Evolutionary conservation across 2,113 vertebrate species (phyloP).

Genomic region (Procavia capensis): DNA sequence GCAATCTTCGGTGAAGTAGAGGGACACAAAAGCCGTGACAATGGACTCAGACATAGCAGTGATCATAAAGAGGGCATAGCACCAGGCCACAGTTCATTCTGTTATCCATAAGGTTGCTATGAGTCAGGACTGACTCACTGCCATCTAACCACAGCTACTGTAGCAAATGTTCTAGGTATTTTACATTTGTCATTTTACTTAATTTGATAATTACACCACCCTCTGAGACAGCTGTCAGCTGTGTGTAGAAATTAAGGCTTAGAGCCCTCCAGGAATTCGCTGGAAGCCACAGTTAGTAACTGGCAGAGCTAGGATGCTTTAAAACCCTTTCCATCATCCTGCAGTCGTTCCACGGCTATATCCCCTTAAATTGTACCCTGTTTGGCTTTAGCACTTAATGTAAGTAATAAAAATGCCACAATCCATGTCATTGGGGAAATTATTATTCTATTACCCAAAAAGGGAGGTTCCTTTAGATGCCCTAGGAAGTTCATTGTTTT

Average conservation of each 20-base stretch:
- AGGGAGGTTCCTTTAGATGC: not conserved
- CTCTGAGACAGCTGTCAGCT: not conserved
- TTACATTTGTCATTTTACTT: not conserved
- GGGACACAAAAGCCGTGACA: not conserved
- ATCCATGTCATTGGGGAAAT: constrained; percentile 30
- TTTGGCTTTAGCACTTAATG: constrained; percentile 39
- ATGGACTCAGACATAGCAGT: not conserved
- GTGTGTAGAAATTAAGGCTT: not conserved
- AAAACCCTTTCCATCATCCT: not conserved
- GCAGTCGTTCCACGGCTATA: not conserved
- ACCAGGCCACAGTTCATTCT: not conserved
- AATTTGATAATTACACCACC: constrained; percentile 39
- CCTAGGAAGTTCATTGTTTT: not conserved
- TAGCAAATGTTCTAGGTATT: not conserved
- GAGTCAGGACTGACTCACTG: not conserved
- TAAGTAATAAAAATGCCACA: constrained; percentile 39
- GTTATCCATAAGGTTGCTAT: not conserved
- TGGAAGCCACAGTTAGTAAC: not conserved
- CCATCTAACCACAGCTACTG: not conserved
- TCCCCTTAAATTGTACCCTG: not conserved
- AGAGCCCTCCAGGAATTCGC: not conserved
- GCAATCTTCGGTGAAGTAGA: not conserved
- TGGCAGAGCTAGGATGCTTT: not conserved
- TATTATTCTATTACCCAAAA: constrained; percentile 28
- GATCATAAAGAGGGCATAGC: not conserved